These are phyloP conservation scores for Kuschelorhynchus macadamiae DNA, from an alignment of 2,888 invertebrate species.

Conservation along the genomic window DNA sequence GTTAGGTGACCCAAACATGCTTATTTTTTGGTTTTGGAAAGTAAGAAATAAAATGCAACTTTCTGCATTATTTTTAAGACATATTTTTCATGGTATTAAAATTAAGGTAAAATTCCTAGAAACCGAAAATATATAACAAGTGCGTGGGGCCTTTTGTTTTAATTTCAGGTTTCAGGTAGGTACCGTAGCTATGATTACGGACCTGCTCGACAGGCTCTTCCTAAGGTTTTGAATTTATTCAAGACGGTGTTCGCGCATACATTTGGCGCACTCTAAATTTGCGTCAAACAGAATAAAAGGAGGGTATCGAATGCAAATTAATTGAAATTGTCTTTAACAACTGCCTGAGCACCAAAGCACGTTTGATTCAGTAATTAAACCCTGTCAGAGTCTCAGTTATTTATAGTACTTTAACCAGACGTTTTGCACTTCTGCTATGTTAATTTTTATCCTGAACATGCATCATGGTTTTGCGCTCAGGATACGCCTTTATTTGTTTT, in stretches of 20 bases:
- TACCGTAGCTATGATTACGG: no score
- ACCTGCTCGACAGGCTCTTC: constrained; percentile 55
- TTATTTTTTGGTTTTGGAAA: no score
- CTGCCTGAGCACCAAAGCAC: constrained; percentile 55
- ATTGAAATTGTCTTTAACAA: constrained; percentile 66
- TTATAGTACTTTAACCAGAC: constrained; percentile 54
- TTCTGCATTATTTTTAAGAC: no score
- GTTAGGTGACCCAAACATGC: no score
- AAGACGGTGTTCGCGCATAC: constrained; percentile 59
- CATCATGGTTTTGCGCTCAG: constrained; percentile 35
- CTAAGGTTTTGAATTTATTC: constrained; percentile 57
- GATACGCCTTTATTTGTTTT: no score
- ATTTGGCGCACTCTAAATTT: constrained; percentile 65
- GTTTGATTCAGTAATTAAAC: constrained; percentile 60
- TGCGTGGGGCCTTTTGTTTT: no score
- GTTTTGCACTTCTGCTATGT: constrained; percentile 55
- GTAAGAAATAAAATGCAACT: no score
- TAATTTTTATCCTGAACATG: constrained; percentile 53
- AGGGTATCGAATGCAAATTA: constrained; percentile 66
- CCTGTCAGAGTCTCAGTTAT: constrained; percentile 51
- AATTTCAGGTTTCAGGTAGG: no score
- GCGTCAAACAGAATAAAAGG: constrained; percentile 60
- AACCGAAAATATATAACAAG: no score
- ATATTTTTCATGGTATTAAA: no score
- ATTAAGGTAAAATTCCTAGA: no score